phyloP scores from a whole-genome alignment of 2,797 vertebrate genomes.

The Anniella stebbinsi region DNA sequence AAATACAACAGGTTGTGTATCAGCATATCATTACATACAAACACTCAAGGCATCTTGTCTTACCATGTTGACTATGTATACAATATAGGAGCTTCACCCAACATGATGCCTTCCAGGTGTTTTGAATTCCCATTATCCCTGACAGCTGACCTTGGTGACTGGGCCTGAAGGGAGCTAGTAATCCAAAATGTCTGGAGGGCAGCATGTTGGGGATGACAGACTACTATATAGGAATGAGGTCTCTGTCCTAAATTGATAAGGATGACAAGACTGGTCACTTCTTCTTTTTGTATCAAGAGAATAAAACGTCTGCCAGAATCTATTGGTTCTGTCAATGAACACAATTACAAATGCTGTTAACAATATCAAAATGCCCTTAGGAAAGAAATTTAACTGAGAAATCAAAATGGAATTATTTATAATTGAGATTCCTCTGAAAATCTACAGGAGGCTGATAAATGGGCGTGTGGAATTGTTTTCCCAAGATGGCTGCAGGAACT shows the following conservation, averaged over 20 bases:
- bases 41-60: not conserved
- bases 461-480: not conserved
- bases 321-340: not conserved
- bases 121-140: not conserved
- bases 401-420: slow-evolving; percentile 20
- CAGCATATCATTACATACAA: not conserved
- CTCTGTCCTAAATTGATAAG: slow-evolving; percentile 7
- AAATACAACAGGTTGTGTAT: not conserved
- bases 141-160: not conserved
- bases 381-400: slow-evolving; percentile 14
- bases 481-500: not conserved
- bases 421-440: slow-evolving; percentile 20
- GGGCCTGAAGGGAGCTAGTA: not conserved
- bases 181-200: not conserved
- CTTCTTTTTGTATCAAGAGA: not conserved
- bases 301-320: not conserved
- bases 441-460: slow-evolving; percentile 6
- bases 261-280: accelerated
- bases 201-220: too few relatives aligned
- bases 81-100: not conserved
- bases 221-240: not conserved
- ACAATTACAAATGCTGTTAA: slow-evolving; percentile 25
- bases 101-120: not conserved
- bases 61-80: not conserved
- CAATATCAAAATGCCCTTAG: slow-evolving; percentile 22